Conservation (phyloP, 2,797 vertebrate genomes). For the Darevskia mixta region DNA sequence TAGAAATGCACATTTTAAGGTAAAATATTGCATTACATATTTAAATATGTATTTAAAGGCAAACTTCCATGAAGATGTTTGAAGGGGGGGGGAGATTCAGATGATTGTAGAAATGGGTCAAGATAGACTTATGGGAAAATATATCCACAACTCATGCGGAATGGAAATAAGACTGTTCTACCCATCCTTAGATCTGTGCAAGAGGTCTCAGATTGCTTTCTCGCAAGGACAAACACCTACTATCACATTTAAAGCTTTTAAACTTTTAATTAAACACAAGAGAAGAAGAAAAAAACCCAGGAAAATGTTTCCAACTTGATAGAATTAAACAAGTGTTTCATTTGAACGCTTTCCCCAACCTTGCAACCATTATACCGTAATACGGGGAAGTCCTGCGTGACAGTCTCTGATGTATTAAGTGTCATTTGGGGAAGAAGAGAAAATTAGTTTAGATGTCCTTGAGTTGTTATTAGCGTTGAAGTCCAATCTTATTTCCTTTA, state of each 20-base stretch:
- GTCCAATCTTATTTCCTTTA: slow-evolving; percentile 29
- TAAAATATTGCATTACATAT: neutral
- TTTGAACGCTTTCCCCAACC: neutral
- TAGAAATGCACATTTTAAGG: neutral
- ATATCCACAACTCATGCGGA: neutral
- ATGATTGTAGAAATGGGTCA: neutral
- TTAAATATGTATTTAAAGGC: neutral
- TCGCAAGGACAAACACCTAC: neutral
- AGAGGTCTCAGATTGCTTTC: neutral
- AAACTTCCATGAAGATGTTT: neutral
- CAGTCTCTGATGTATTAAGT: slow-evolving; percentile 28
- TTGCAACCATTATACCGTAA: neutral
- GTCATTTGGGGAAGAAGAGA: slow-evolving; percentile 21
- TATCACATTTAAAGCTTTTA: neutral
- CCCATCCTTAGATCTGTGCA: neutral
- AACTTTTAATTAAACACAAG: slow-evolving; percentile 22
- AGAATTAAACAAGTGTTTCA: slow-evolving; percentile 8
- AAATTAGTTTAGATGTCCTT: slow-evolving; percentile 37
- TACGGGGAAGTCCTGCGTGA: neutral
- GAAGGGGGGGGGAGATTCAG: neutral
- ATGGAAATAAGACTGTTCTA: too few relatives aligned
- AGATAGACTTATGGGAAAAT: neutral
- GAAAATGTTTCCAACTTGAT: neutral
- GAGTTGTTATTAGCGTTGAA: slow-evolving; percentile 18
- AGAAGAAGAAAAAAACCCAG: neutral